phyloP scores from a whole-genome alignment of 2,888 invertebrate species.

The Yponomeuta sedellus region DNA sequence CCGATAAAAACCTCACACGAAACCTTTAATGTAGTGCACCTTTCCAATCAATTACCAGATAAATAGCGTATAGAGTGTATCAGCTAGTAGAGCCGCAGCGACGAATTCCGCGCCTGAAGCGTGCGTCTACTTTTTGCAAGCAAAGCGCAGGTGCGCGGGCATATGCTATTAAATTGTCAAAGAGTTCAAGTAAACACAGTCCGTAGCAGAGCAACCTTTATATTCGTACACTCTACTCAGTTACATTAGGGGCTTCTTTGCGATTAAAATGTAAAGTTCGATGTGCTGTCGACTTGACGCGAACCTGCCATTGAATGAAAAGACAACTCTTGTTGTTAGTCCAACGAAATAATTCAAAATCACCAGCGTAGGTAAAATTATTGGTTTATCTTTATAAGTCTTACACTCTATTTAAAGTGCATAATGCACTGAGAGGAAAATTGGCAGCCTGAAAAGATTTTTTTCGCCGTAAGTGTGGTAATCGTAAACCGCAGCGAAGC shows the following conservation, averaged over 20 bases:
- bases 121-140: conserved; percentile 70
- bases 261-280: too few relatives aligned
- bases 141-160: conserved; percentile 61
- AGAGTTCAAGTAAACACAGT: conserved; percentile 47
- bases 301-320: conserved; percentile 45
- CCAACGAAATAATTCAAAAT: conserved; percentile 14
- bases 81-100: conserved; percentile 52
- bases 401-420: conserved; percentile 18
- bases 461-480: conserved; percentile 44
- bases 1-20: conserved; percentile 34
- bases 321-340: conserved; percentile 34
- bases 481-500: conserved; percentile 64
- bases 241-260: too few relatives aligned
- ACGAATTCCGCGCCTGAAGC: conserved; percentile 73
- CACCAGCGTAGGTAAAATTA: conserved; percentile 20
- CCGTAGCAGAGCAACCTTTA: too few relatives aligned
- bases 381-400: neutral
- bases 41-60: conserved; percentile 73
- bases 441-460: conserved; percentile 13
- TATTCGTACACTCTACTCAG: too few relatives aligned
- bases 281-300: conserved; percentile 25
- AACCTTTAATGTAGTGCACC: conserved; percentile 38
- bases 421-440: conserved; percentile 10
- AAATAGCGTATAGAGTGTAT: conserved; percentile 66
- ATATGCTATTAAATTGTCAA: conserved; percentile 77